Evolutionary conservation across 2,113 vertebrate species (phyloP).

Genomic region (Lampris incognitus): DNA sequence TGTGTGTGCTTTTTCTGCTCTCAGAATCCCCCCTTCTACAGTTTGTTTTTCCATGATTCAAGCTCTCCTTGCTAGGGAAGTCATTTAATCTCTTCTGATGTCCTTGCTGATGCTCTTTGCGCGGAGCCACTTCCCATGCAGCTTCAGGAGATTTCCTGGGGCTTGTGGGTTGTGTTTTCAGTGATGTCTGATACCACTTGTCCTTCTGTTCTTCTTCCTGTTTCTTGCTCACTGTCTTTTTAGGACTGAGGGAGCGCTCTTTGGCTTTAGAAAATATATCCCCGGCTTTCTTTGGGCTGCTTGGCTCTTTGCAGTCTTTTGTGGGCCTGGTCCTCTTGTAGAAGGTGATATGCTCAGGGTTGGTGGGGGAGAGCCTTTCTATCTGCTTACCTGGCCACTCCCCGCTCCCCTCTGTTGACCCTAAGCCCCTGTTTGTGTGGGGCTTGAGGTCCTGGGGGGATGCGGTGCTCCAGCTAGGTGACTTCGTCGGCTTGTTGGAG

Average conservation of each 20-base stretch:
- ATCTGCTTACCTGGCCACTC: constrained; percentile 54
- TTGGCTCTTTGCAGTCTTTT: constrained; percentile 75
- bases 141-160: constrained; percentile 43
- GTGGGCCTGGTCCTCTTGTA: constrained; percentile 64
- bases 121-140: constrained; percentile 29
- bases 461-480: constrained; percentile 64
- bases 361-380: constrained; percentile 54
- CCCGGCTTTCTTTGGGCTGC: constrained; percentile 80
- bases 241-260: constrained; percentile 66
- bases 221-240: constrained; percentile 56
- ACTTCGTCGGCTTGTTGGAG: constrained; percentile 76
- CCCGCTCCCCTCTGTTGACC: constrained; percentile 61
- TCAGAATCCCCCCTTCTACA: constrained; percentile 26
- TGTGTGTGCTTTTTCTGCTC: constrained; percentile 38
- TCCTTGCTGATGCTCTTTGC: constrained; percentile 33
- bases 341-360: constrained; percentile 58
- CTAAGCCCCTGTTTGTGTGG: constrained; percentile 51
- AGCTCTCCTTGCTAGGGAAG: constrained; percentile 51
- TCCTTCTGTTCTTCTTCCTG: constrained; percentile 50
- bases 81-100: constrained; percentile 45
- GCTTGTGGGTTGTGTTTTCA: constrained; percentile 43
- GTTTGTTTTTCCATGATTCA: constrained; percentile 48
- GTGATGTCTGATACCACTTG: constrained; percentile 44
- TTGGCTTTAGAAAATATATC: constrained; percentile 72
- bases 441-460: constrained; percentile 62